Base-by-base conservation (phyloP, 2,888 invertebrate genomes). In the Latrodectus elegans region DNA sequence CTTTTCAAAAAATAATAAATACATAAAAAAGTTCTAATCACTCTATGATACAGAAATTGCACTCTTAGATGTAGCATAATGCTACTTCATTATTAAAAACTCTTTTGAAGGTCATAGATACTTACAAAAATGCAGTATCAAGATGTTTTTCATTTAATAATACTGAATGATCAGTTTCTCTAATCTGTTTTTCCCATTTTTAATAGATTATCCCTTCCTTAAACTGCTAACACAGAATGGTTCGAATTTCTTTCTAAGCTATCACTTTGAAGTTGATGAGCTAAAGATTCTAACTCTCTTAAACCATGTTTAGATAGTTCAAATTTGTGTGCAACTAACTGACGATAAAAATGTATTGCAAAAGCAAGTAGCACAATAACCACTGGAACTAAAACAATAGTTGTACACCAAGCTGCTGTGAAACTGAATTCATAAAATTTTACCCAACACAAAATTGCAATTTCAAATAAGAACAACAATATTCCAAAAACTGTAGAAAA, bases 401-500 rank as follows among this genome's bases (percentile, higher is more conserved):
- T 97, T 55, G 95, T 95, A 4, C 95, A 95, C 53, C 95, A 95
- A 0, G 97, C 96, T 0, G 96, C 91, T 15, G 89, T 89, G 55
- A 90, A 90, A 9, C 91, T 91, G 53, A 91, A 90, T 91, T 96
- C 96, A 94, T 96, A 96, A 92, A 98, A 98, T 92, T 98, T 97
- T 53, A 98, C 96, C 96, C 97, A 98, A 92, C 97, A 97, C 8
- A 98, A 94, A 89, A 98, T 96, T 1, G 96, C 97, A 85, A 98
- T 95, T 93, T 98, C 97, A 83, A 96, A 95, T 87, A 98, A 94
- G 92, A 98, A 98, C 38, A 98, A 94, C 15, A 94, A 90, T 70
- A 98, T 94, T 90, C 98, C 97, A 91, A 97, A 93, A 67, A 97
- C 96, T 4, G 98, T 98, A 78, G 97, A 97, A 92, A 97, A 97